A percentile compares a stretch with the other conserved stretches of the same genome.
phyloP scores from a whole-genome alignment of 2,797 vertebrate species.

The Menidia menidia region DNA sequence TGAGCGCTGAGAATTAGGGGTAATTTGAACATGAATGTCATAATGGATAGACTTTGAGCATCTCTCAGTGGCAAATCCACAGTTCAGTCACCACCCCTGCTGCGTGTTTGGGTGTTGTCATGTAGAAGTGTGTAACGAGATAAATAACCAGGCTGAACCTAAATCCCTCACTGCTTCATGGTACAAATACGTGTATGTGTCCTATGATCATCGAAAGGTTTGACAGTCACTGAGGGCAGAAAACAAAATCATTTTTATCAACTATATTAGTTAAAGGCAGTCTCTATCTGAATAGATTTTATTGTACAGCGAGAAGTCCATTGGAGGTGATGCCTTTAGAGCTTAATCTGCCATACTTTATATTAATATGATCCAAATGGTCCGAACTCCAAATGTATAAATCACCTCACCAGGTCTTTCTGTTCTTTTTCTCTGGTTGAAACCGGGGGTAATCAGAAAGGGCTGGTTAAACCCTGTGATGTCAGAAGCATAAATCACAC shows the following conservation, averaged over 20 bases:
- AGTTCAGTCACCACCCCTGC: slow-evolving; percentile 28
- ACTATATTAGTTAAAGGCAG: too few species aligned
- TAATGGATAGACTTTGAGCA: slow-evolving; percentile 32
- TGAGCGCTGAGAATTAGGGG: slow-evolving; percentile 20
- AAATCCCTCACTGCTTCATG: background rate
- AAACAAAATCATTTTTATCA: slow-evolving; percentile 6
- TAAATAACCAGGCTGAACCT: slow-evolving; percentile 1
- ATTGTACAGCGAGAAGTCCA: slow-evolving; percentile 47
- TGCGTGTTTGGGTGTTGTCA: slow-evolving; percentile 22
- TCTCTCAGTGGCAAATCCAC: slow-evolving; percentile 28
- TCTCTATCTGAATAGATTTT: slow-evolving; percentile 62
- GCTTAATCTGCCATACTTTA: slow-evolving; percentile 35
- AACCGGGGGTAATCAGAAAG: slow-evolving; percentile 28
- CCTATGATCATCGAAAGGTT: background rate
- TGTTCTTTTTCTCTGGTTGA: slow-evolving; percentile 14
- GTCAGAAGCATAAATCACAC: slow-evolving; percentile 1
- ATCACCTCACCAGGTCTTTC: slow-evolving; percentile 17
- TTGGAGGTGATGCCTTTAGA: slow-evolving; percentile 40
- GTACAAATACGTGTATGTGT: slow-evolving; percentile 12
- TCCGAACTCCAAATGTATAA: slow-evolving; percentile 46
- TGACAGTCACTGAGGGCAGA: slow-evolving; percentile 12
- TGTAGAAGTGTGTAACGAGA: slow-evolving; percentile 5
- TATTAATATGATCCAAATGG: slow-evolving; percentile 39
- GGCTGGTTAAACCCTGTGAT: slow-evolving; percentile 9
- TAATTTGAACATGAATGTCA: slow-evolving; percentile 36